Evolutionary conservation across 2,888 invertebrate genomes (phyloP), one percentile per base, ranked within the genome.

Genomic region (Pterostichus madidus): DNA sequence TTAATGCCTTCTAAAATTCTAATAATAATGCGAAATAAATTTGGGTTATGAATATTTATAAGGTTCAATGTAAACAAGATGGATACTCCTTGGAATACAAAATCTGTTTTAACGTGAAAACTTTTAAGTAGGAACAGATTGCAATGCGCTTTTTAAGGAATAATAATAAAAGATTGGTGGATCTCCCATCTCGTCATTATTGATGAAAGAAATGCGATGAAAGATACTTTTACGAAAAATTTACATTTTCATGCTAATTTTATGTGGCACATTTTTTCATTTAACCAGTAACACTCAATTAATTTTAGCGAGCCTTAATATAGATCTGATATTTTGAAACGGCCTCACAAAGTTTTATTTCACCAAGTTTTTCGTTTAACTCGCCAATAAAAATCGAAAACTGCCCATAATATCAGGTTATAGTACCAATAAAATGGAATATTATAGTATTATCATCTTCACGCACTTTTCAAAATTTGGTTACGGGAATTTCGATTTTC

Each of bases 71-170:
- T 78, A 78, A 78, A 78, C 78, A 78, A 35, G 77, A 39, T 52
- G 56, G 39, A 31, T 46, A 44, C 78, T 78, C 61, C 78, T 78
- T 78, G 78, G 78, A 78, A 78, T 78, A 78, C 61, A 78, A 78
- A 78, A 78, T 78, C 78, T 78, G 78, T 78, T 44, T 78, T 78
- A 78, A 78, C 59, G 17, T 56, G 46, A 59, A 10, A 78, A 61
- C 52, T 75, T 78, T 78, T 78, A 44, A 78, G 59, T 17, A 61
- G 56, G 32, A 78, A 7, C 44, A 39, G 78, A 77, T 56, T 77
- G 56, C 76, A 52, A 56, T 53, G n/a, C 35, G 32, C 76, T 78
- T 78, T 59, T 44, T 59, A 59, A 39, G 56, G 75, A 75, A 75
- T 75, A 78, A 77, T 77, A 77, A 44, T 61, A 61, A 78, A 78